These are phyloP conservation scores for Drosophila greeni DNA, from an alignment of 2,888 invertebrate species.

Conservation along the genomic window DNA sequence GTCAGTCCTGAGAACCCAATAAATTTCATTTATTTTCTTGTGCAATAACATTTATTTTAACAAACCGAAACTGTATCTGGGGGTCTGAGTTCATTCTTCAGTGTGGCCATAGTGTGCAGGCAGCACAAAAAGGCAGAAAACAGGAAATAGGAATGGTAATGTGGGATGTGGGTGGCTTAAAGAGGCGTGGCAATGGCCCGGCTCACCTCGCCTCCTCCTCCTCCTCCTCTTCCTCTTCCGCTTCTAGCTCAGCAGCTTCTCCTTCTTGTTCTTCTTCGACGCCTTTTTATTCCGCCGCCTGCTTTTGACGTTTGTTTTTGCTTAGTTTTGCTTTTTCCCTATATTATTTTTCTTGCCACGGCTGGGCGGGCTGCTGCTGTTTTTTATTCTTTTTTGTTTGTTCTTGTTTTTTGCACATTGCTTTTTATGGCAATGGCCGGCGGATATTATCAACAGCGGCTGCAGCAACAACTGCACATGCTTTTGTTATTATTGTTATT, in stretches of 20 bases:
- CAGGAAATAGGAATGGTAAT: constrained; percentile 11
- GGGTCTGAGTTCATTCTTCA: not conserved
- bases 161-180: constrained; percentile 7
- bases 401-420: constrained; percentile 41
- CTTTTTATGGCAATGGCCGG: constrained; percentile 54
- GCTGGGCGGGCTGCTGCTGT: constrained; percentile 1
- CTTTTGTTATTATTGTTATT: constrained; percentile 56
- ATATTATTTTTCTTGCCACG: constrained; percentile 25
- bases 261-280: constrained; percentile 4
- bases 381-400: constrained; percentile 10
- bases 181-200: constrained; percentile 37
- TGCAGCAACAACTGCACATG: constrained; percentile 35
- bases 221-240: not conserved
- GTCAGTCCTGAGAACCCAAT: not conserved
- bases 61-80: not conserved
- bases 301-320: constrained; percentile 33
- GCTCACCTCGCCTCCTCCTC: constrained; percentile 11
- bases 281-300: constrained; percentile 26
- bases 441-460: constrained; percentile 58
- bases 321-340: constrained; percentile 24
- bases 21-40: too few species aligned
- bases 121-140: constrained; percentile 11
- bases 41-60: not conserved
- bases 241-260: constrained; percentile 27
- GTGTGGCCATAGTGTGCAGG: constrained; percentile 18